These are phyloP conservation scores for Balaenoptera acutorostrata DNA, from an alignment of 2,113 vertebrate species.

Conservation along the genomic window DNA sequence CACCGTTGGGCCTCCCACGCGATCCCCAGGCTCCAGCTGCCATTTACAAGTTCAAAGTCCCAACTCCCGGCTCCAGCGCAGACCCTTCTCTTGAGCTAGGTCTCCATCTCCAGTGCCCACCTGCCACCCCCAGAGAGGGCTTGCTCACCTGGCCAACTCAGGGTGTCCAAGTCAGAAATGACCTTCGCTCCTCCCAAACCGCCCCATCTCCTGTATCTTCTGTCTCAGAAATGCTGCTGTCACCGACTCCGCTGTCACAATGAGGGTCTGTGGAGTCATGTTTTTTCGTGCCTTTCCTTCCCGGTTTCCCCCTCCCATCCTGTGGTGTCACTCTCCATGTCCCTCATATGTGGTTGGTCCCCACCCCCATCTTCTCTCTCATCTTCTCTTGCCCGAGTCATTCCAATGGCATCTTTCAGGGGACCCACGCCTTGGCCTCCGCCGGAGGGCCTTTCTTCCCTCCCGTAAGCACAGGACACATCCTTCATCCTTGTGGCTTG, in stretches of 20 bases:
- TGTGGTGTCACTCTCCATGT: too few relatives aligned
- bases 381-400: neutral
- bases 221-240: accelerated
- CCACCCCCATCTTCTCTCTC: neutral
- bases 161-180: accelerated
- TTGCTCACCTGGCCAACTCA: too few relatives aligned
- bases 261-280: neutral
- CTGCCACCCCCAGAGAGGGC: accelerated
- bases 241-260: neutral
- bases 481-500: too few relatives aligned
- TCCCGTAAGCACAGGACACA: neutral
- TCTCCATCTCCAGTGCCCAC: neutral
- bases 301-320: accelerated
- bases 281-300: neutral
- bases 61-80: neutral
- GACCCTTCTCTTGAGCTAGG: neutral
- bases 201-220: neutral
- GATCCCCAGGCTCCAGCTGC: neutral
- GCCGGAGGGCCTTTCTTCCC: neutral
- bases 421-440: accelerated
- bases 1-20: neutral
- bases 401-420: neutral
- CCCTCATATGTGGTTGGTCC: accelerated
- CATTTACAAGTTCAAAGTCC: neutral
- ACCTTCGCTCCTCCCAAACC: neutral